Conservation (phyloP, 2,113 vertebrate species). For the Boleophthalmus pectinirostris region DNA sequence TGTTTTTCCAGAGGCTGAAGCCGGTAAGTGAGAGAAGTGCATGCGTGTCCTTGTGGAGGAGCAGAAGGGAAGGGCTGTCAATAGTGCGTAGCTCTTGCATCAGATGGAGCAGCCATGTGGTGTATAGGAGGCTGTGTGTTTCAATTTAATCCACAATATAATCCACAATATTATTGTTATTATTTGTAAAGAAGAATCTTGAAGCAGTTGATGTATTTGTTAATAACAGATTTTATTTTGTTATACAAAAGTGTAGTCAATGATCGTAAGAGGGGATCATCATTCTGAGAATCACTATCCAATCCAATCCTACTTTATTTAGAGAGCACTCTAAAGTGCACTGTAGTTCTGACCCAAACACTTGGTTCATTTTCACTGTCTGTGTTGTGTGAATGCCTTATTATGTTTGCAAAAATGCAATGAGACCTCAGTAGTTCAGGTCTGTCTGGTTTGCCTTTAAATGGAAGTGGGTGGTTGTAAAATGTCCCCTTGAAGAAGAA, state of each 20-base stretch:
- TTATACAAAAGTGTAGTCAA: not conserved
- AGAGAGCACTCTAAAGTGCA: not conserved
- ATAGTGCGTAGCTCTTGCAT: slow-evolving; percentile 71
- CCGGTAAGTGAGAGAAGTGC: slow-evolving; percentile 58
- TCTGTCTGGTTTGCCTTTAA: slow-evolving; percentile 29
- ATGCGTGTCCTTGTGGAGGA: slow-evolving; percentile 12
- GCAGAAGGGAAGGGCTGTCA: slow-evolving; percentile 59
- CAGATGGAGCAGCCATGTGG: slow-evolving; percentile 71
- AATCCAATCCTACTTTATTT: not conserved
- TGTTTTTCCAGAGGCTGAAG: not conserved
- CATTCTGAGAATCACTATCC: not conserved
- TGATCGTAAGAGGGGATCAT: not conserved
- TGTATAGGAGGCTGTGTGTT: not conserved
- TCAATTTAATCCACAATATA: not conserved
- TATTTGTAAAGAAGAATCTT: not conserved
- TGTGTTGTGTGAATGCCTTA: too few relatives aligned
- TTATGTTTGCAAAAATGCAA: not conserved
- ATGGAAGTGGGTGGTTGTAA: not conserved
- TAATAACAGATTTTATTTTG: not conserved
- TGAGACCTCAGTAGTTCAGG: slow-evolving; percentile 26
- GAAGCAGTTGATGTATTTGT: not conserved
- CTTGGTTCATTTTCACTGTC: slow-evolving; percentile 5
- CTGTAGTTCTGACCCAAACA: not conserved
- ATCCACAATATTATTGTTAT: not conserved
- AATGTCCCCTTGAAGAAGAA: not conserved